These are phyloP conservation scores for Cephus pygmeus DNA, from an alignment of 2,888 invertebrate genomes.

Conservation along the genomic window DNA sequence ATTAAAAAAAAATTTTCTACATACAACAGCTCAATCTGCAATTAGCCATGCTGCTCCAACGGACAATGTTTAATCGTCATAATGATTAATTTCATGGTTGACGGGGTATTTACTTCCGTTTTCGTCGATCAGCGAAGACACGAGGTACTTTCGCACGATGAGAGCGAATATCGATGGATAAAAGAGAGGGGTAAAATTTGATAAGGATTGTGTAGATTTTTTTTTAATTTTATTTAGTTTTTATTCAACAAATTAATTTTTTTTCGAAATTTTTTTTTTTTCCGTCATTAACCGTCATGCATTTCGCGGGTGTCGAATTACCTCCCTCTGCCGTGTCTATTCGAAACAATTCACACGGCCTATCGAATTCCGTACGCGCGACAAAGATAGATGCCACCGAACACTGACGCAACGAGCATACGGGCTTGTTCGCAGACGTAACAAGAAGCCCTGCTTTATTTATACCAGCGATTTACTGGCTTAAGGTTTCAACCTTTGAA, in stretches of 20 bases:
- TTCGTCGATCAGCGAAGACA: neutral
- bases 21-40: neutral
- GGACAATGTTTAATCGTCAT: neutral
- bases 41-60: no score
- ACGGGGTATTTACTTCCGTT: neutral
- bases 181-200: neutral
- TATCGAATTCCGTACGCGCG: neutral
- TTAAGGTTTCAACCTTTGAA: conserved; percentile 2
- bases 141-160: neutral
- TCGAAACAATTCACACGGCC: neutral
- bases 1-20: neutral
- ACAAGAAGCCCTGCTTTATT: neutral
- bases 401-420: neutral
- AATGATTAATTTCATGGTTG: neutral
- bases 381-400: neutral
- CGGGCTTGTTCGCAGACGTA: neutral
- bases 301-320: neutral
- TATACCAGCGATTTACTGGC: conserved; percentile 4
- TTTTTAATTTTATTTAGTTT: neutral
- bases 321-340: neutral
- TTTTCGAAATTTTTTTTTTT: no score
- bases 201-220: neutral
- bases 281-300: neutral
- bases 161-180: neutral
- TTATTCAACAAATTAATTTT: neutral